Conservation (phyloP, 2,113 vertebrate species). For the Ophiodon elongatus region DNA sequence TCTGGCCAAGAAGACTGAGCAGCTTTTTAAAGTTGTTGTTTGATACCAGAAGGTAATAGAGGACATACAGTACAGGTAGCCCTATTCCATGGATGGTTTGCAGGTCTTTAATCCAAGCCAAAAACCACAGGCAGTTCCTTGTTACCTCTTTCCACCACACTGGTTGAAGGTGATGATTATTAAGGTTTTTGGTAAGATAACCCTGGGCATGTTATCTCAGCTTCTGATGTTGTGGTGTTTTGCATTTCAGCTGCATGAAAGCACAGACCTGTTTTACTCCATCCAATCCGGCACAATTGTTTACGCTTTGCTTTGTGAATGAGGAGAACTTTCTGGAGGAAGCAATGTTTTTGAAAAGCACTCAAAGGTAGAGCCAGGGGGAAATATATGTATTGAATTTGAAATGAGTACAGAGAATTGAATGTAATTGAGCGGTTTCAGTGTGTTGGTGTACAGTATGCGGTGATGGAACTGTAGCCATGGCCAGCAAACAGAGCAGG, state of each 20-base stretch:
- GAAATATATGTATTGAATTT: constrained; percentile 38
- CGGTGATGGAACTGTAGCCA: not conserved
- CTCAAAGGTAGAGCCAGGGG: constrained; percentile 13
- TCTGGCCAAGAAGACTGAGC: not conserved
- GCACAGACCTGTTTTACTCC: not conserved
- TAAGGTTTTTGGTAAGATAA: not conserved
- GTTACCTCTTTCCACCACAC: not conserved
- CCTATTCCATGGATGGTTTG: not conserved
- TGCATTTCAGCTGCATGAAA: constrained; percentile 7
- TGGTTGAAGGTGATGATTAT: constrained; percentile 6
- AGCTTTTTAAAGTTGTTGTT: not conserved
- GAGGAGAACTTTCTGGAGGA: constrained; percentile 5
- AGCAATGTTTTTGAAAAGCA: constrained; percentile 17
- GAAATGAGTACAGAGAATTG: constrained; percentile 27
- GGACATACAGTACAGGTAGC: not conserved
- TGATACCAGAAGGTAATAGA: constrained; percentile 15
- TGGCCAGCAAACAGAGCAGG: constrained; percentile 27
- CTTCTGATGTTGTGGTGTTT: not conserved
- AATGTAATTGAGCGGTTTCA: constrained; percentile 15
- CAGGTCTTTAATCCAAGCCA: constrained; percentile 1
- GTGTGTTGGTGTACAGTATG: constrained; percentile 37
- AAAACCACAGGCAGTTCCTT: not conserved
- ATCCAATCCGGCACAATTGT: constrained; percentile 12
- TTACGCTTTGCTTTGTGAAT: constrained; percentile 18
- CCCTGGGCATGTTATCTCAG: not conserved